Evolutionary conservation across 2,113 vertebrate genomes (phyloP), one percentile per base, ranked within the genome.

Genomic region (Prionailurus viverrinus): DNA sequence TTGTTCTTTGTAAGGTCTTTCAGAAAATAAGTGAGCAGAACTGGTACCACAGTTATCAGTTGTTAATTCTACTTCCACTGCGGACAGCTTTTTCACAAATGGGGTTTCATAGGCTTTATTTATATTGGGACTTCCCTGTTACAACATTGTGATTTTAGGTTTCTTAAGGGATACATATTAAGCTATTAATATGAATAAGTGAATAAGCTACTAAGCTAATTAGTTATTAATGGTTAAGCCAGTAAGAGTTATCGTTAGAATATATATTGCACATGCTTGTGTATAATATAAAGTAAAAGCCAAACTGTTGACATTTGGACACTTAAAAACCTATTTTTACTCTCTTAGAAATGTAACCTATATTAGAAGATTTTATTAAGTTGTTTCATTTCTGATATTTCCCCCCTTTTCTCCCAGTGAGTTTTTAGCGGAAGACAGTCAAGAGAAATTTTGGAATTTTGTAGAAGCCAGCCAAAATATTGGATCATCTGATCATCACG

Each of bases 381-480:
- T 95, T 92, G 39, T 89, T 95, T 97, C 69, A 73, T 96, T 96
- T 95, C 93, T 98, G 79, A 94, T 80, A 89, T 98, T 85, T 98
- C 21, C 18, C 27, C 7, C 61, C 45, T 97, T 98, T 92, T 98
- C 58, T 94, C 79, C 92, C 97, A 99, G 99, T 98, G 99, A 99
- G 98, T 99, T 99, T 98, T 98, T 99, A 98, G 99, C 99, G 91
- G 99, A 99, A 98, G 99, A 99, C 98, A 99, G 99, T 98, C 99
- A 99, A 97, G 99, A 99, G 97, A 99, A 99, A 98, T 99, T 99
- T 97, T 99, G 99, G 99, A 99, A 99, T 97, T 99, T 99, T 98
- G 99, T 99, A 95, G 99, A 99, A 98, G 99, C 99, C 98, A 99
- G 99, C 99, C 99, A 99, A 97, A 99, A 99, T 97, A 99, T 99